Evolutionary conservation across 2,888 invertebrate species (phyloP), one percentile per base, ranked within the genome.

Genomic region (Carterocephalus palaemon): DNA sequence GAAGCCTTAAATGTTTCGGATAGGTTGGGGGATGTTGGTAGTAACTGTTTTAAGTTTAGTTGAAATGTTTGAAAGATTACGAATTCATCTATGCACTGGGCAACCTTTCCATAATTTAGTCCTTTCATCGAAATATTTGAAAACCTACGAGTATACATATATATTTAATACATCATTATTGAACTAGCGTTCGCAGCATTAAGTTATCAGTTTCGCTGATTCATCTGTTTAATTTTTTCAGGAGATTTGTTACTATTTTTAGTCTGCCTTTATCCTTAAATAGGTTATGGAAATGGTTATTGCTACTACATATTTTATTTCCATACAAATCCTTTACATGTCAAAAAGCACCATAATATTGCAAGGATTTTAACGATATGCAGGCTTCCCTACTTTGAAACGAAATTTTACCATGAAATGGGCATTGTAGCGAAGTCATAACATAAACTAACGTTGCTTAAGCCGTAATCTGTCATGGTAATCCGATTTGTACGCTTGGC

Each of bases 1-100:
- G 67, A 70, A 84, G 65, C 81, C 83, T 68, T 75, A 69, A 57
- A 61, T 60, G 57, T 67, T 60, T 47, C 54, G 59, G n/a, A n/a
- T n/a, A n/a, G 58, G 68, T 64, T 4, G 57, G 67, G 62, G 72
- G 65, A 70, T 69, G 68, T 72, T 72, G 70, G 74, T 69, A 67
- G 64, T 64, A 67, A 76, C 76, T 74, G 70, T 67, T 63, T 59
- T 19, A 4, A 19, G 19, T 6, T 19, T 3, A 3, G 6, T 19
- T 3, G 6, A 5, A 19, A 5, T 3, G 4, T 19, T 19, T 19
- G 3, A 19, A 19, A 19, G 6, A 4, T 6, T 3, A 19, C 19
- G 19, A 19, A 19, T 19, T 19, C 6, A 19, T 6, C 4, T 19
- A 19, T 3, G 19, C 6, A 19, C 19, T 19, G 19, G 3, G 4